Evolutionary conservation across 2,113 vertebrate genomes (phyloP), one percentile per base, ranked within the genome.

Genomic region (Engystomops pustulosus): DNA sequence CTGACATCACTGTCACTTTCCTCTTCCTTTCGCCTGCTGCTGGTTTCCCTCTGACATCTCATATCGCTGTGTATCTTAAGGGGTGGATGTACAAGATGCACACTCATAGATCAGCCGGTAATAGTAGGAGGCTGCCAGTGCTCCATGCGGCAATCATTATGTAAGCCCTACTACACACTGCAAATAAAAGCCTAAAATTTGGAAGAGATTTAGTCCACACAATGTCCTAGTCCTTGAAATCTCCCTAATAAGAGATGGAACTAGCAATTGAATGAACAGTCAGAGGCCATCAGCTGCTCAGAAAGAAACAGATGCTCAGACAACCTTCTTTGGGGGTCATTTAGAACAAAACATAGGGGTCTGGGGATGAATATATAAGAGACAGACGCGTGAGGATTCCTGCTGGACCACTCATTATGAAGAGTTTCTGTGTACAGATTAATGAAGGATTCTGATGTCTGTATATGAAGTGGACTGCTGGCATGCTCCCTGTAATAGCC

Each of bases 221-320:
- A 15, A 10, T 38, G 58, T 10, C 38, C 25, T 38, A 60, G 80
- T 41, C 80, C 69, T 83, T 83, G 51, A 83, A 75, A 15, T 65
- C 55, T 49, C 69, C 68, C 45, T 25, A 51, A 25, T 15, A 44
- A 51, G 55, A 76, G 3, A 20, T 14, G 15, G 32, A 55, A 25
- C 10, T 11, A 53, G 32, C n/a, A 25, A n/a, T 5, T 18, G 34
- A 82, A 82, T 58, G n/a, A 27, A 14, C 30, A n/a, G 53, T 38
- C 36, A 23, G 25, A 32, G 38, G 23, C 69, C 25, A 58, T 72
- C 81, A 75, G 55, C 49, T 83, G 80, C 71, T 82, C 49, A 18
- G 47, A n/a, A 38, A 41, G 80, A 60, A 74, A 36, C 80, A 83
- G 80, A 83, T 83, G 80, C 15, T 70, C 1, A 25, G 51, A 23